phyloP scores from a whole-genome alignment of 2,113 vertebrate species.

The Periophthalmus modestus region DNA sequence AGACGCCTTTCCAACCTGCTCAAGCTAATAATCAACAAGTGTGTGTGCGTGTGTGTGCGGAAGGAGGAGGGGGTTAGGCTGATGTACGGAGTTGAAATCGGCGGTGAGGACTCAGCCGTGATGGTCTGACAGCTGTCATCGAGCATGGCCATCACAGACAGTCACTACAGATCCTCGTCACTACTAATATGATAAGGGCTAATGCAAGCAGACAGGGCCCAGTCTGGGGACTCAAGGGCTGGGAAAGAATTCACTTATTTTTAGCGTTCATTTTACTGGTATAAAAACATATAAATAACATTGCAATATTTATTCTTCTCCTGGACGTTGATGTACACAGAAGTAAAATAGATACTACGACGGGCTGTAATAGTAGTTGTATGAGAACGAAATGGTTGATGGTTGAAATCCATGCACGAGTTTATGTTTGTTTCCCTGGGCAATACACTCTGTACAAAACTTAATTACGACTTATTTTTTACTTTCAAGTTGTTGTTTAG shows the following conservation, averaged over 20 bases:
- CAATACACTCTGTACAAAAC: no score
- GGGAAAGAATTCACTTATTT: constrained; percentile 6
- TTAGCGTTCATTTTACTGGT: background rate
- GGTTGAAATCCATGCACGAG: background rate
- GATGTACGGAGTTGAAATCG: constrained; percentile 58
- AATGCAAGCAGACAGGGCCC: constrained; percentile 57
- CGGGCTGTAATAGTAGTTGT: background rate
- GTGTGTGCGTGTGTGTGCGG: constrained; percentile 30
- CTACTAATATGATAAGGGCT: constrained; percentile 58
- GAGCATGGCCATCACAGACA: constrained; percentile 62
- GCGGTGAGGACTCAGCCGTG: constrained; percentile 62
- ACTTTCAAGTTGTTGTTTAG: no score
- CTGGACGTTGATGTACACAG: no score
- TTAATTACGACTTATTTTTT: no score
- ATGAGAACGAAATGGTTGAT: background rate
- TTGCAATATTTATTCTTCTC: no score
- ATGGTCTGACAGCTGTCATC: constrained; percentile 75
- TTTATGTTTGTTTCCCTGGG: no score
- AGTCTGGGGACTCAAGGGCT: constrained; percentile 32
- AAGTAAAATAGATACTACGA: background rate
- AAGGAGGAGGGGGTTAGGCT: constrained; percentile 50
- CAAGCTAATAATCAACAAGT: constrained; percentile 65
- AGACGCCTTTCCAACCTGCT: constrained; percentile 51
- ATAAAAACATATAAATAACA: background rate
- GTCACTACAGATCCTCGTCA: constrained; percentile 59